These are phyloP conservation scores for Delphinus delphis DNA, from an alignment of 2,113 vertebrate species.

Conservation along the genomic window DNA sequence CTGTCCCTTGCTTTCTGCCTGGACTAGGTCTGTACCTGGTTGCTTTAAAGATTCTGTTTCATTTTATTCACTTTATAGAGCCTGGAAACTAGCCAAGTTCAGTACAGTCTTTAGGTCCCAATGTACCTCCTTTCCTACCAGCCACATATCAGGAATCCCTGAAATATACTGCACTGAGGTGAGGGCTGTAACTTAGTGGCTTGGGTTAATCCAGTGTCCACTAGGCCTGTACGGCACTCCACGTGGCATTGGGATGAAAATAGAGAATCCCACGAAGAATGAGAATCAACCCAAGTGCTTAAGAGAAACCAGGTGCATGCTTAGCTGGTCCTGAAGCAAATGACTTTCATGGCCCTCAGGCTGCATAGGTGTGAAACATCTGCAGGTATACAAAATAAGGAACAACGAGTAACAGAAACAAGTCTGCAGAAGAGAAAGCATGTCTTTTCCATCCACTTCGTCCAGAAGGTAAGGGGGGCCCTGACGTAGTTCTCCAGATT, in stretches of 20 bases:
- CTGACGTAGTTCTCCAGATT: not conserved
- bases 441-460: not conserved
- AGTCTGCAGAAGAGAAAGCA: not conserved
- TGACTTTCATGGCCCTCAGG: not conserved
- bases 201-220: not conserved
- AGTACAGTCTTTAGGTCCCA: not conserved
- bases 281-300: not conserved
- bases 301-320: not conserved
- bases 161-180: not conserved
- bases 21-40: not conserved
- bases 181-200: not conserved
- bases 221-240: not conserved
- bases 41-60: not conserved
- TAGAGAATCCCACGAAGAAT: not conserved
- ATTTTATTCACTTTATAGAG: slow-evolving; percentile 22
- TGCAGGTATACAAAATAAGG: not conserved
- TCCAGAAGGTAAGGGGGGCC: not conserved
- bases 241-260: not conserved
- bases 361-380: not conserved
- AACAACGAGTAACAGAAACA: not conserved
- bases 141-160: not conserved
- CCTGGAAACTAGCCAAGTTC: slow-evolving; percentile 20
- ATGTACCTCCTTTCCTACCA: not conserved
- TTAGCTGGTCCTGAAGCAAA: not conserved
- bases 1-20: not conserved